Conservation (phyloP, 2,113 vertebrate species). For the Miniopterus natalensis region DNA sequence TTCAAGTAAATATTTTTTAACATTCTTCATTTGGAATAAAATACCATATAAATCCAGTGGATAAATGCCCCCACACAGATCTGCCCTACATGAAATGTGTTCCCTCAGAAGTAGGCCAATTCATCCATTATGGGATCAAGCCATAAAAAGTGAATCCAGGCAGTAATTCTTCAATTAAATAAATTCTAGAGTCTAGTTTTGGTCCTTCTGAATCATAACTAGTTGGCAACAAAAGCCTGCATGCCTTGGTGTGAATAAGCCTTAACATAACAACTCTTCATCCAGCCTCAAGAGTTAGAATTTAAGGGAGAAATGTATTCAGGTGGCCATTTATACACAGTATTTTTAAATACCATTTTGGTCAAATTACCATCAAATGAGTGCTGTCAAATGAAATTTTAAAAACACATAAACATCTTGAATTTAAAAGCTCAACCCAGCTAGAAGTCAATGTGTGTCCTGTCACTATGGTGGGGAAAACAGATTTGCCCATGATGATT, state of each 20-base stretch:
- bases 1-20: conserved; percentile 64
- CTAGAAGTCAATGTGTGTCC: neutral
- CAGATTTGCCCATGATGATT: neutral
- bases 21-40: conserved; percentile 55
- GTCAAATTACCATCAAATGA: conserved; percentile 67
- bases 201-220: conserved; percentile 63
- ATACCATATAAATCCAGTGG: conserved; percentile 43
- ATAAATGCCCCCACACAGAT: conserved; percentile 42
- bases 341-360: conserved; percentile 66
- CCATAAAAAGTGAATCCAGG: conserved; percentile 73
- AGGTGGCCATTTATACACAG: conserved; percentile 58
- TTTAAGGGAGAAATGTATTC: conserved; percentile 35
- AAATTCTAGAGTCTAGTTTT: conserved; percentile 62
- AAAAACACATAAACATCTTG: conserved; percentile 22
- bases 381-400: conserved; percentile 58
- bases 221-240: conserved; percentile 69
- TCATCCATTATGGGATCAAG: conserved; percentile 52
- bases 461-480: neutral
- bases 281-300: conserved; percentile 39
- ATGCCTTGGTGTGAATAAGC: conserved; percentile 68
- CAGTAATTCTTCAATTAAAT: conserved; percentile 76
- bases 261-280: conserved; percentile 67
- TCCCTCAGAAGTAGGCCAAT: conserved; percentile 49
- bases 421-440: conserved; percentile 16
- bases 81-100: conserved; percentile 8